A percentile compares a stretch with the other conserved stretches of the same genome.
Evolutionary conservation across 2,113 vertebrate genomes (phyloP).

Genomic region (Turnix velox): DNA sequence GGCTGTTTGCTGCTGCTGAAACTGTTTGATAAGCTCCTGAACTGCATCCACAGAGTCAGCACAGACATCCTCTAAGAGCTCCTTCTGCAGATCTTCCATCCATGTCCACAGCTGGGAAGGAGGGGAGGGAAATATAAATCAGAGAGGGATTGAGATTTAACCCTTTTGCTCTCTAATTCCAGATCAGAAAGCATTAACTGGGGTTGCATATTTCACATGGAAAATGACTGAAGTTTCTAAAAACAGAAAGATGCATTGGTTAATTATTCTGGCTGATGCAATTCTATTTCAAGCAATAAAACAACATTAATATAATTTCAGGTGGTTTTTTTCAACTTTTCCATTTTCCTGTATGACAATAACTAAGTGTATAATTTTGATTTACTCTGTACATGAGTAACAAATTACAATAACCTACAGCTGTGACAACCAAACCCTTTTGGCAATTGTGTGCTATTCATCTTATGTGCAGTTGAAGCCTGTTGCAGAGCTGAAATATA

Average conservation of each 20-base stretch:
- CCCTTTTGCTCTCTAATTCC: conserved; percentile 60
- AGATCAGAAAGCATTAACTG: conserved; percentile 25
- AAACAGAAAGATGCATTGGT: background rate
- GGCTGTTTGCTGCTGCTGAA: conserved; percentile 96
- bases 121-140: conserved; percentile 65
- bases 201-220: background rate
- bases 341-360: background rate
- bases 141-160: conserved; percentile 44
- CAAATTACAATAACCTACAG: background rate
- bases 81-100: conserved; percentile 99
- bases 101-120: conserved; percentile 91
- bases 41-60: conserved; percentile 95
- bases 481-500: conserved; percentile 1
- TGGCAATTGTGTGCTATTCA: background rate
- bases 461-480: background rate
- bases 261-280: background rate
- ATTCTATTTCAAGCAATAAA: background rate
- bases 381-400: background rate
- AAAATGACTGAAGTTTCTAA: background rate
- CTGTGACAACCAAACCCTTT: background rate
- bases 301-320: background rate
- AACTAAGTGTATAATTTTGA: background rate
- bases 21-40: conserved; percentile 97
- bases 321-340: background rate
- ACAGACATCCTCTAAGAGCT: conserved; percentile 93